These are phyloP conservation scores for Diploscapter pachys DNA, from an alignment of 1,140 invertebrate genomes.

Conservation along the genomic window DNA sequence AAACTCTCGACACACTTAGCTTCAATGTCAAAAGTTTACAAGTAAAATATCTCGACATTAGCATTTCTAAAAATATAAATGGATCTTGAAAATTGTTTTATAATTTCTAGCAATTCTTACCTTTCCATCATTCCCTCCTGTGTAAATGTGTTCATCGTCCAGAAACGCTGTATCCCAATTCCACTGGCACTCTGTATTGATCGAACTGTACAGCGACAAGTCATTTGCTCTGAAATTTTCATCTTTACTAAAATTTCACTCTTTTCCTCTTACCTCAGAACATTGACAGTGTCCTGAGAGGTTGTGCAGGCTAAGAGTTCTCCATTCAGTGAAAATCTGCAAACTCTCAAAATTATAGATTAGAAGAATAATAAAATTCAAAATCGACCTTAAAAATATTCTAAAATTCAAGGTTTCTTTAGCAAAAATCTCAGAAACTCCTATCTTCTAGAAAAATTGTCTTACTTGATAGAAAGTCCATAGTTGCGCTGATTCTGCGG, in stretches of 20 bases:
- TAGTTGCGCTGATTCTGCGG: too few species aligned
- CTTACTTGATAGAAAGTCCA: too few species aligned
- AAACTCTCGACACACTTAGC: neutral
- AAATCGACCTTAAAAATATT: too few species aligned
- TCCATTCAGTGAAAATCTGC: neutral
- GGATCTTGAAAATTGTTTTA: neutral
- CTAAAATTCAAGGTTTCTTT: too few species aligned
- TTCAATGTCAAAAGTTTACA: neutral
- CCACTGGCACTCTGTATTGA: constrained; percentile 7
- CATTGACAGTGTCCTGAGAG: neutral
- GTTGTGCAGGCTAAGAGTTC: neutral
- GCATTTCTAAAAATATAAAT: neutral
- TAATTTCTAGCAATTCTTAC: neutral
- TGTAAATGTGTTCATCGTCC: neutral
- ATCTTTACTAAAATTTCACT: neutral
- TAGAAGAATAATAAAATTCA: neutral
- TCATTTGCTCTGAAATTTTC: neutral
- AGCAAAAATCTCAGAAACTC: too few species aligned
- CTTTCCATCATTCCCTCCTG: neutral
- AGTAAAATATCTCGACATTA: neutral
- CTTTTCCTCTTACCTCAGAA: neutral
- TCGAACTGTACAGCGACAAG: too few species aligned
- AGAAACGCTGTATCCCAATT: constrained; percentile 7
- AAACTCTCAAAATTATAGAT: neutral
- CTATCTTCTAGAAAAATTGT: too few species aligned